These are phyloP conservation scores for Proisotoma minuta DNA, from an alignment of 2,888 invertebrate genomes.

Conservation along the genomic window DNA sequence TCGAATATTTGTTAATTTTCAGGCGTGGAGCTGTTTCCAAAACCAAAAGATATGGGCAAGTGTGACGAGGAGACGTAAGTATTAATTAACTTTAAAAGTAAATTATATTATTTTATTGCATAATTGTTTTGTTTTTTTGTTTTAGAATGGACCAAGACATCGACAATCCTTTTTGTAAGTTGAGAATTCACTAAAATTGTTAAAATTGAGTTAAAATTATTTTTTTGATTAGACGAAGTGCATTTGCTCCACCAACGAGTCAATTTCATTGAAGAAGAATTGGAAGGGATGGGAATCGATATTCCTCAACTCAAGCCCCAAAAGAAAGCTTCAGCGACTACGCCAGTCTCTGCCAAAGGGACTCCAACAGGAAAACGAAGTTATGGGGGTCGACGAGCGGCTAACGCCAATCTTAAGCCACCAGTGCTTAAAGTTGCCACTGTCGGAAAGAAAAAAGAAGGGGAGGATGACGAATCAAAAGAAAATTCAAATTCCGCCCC, in stretches of 20 bases:
- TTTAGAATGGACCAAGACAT: constrained; percentile 19
- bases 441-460: not conserved
- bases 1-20: constrained; percentile 7
- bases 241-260: constrained; percentile 29
- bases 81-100: not conserved
- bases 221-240: constrained; percentile 27
- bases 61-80: constrained; percentile 25
- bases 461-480: constrained; percentile 9
- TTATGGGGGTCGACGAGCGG: not conserved
- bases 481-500: constrained; percentile 17
- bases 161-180: constrained; percentile 38
- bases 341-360: not conserved
- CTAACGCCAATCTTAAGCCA: not conserved
- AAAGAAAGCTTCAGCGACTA: not conserved
- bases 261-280: constrained; percentile 25
- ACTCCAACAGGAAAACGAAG: not conserved
- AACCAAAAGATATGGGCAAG: constrained; percentile 13
- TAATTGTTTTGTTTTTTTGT: constrained; percentile 11
- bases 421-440: not conserved
- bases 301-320: not conserved
- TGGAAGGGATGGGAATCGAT: constrained; percentile 13
- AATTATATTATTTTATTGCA: too few relatives aligned
- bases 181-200: not conserved
- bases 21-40: constrained; percentile 28
- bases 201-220: too few relatives aligned